Evolutionary conservation across 2,888 invertebrate species (phyloP), one percentile per base, ranked within the genome.

Genomic region (Cryptocephalus primarius): DNA sequence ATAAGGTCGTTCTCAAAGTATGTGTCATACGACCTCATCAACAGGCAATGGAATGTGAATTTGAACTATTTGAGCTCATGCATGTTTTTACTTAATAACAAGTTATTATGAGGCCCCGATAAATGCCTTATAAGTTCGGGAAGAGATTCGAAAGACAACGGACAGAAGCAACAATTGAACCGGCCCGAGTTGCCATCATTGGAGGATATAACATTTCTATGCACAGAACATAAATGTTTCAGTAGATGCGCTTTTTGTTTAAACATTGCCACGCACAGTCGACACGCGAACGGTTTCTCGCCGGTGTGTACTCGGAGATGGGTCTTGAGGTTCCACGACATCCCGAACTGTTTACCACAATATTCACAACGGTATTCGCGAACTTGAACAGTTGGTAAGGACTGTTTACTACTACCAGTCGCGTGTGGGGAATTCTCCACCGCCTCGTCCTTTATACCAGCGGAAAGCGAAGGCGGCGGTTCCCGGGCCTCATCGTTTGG

Each of bases 251-350:
- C 89, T 67, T 90, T 90, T 64, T 90, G 89, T 71, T 90, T 90
- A 70, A 90, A 90, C 89, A 89, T 90, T 46, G 89, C 89, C 48
- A 89, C 88, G 65, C 89, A 90, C 41, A 89, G 77, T 59, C 89
- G 78, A 75, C 89, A 90, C 56, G 89, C 89, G 65, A 90, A 90
- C 1, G 89, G 89, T 66, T 89, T 90, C 60, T 90, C 89, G 48
- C 89, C 89, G 0, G 89, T 90, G 63, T 89, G 89, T 14, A 90
- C 89, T 64, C 89, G 77, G 47, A 89, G 75, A 71, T 89, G 89
- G 51, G 89, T 90, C 69, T 90, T 90, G 62, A 90, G 76, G 75
- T 90, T 90, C 89, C 89, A 90, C 48, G 88, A 88, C 89, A 89
- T 89, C 49, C 89, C 89, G 61, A 90, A 90, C 69, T 89, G 89